These are phyloP conservation scores for Ectemnius continuus DNA, from an alignment of 2,888 invertebrate genomes.

Conservation along the genomic window DNA sequence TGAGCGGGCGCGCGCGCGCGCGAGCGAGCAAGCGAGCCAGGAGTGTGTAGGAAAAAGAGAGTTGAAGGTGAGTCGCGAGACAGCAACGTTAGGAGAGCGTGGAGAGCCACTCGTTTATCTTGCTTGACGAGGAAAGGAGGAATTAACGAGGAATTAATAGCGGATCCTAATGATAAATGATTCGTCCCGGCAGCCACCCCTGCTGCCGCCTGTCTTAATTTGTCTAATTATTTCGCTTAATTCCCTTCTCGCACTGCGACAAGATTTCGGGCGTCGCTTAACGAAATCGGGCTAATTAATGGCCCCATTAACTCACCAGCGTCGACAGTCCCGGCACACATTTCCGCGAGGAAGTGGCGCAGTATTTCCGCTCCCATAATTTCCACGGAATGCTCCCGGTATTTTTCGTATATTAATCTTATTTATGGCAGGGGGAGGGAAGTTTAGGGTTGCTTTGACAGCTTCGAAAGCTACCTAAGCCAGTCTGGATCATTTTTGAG, in stretches of 20 bases:
- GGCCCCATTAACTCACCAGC: constrained; percentile 70
- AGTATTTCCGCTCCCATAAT: constrained; percentile 27
- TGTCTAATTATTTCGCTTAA: constrained; percentile 78
- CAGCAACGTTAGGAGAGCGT: constrained; percentile 52
- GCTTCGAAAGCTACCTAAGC: neutral
- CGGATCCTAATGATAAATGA: constrained; percentile 77
- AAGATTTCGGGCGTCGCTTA: constrained; percentile 72
- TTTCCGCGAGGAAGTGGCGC: constrained; percentile 28
- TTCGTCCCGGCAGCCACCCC: constrained; percentile 68
- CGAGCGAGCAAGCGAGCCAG: neutral
- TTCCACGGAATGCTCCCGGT: neutral
- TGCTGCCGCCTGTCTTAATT: constrained; percentile 74
- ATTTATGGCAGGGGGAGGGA: too few relatives aligned
- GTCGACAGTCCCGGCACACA: constrained; percentile 34
- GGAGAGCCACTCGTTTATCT: constrained; percentile 75
- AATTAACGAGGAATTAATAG: constrained; percentile 79
- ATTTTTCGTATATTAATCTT: too few relatives aligned
- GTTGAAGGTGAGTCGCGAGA: too few relatives aligned
- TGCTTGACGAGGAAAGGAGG: constrained; percentile 78
- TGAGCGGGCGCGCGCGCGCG: constrained; percentile 1
- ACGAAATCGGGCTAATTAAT: constrained; percentile 77
- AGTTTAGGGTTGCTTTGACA: too few relatives aligned
- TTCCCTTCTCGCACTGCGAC: constrained; percentile 71
- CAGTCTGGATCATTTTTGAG: constrained; percentile 31
- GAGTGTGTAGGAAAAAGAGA: constrained; percentile 26